Evolutionary conservation across 2,797 vertebrate species (phyloP), one percentile per base, ranked within the genome.

Genomic region (Takifugu rubripes): DNA sequence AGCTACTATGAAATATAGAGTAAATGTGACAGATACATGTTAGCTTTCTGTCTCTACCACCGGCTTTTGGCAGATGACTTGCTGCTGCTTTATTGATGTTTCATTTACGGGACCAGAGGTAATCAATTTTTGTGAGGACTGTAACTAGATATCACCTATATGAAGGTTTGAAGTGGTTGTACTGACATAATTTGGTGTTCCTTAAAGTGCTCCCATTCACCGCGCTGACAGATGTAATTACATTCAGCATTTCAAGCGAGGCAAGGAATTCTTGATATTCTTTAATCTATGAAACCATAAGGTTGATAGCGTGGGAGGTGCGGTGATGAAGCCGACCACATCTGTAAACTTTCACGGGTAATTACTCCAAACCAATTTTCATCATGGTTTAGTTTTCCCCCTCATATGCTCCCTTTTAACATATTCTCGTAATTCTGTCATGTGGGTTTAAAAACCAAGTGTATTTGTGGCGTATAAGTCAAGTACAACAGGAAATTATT

Each of bases 41-140:
- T 31, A 3, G 42, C 48, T 52, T 47, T 71, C 29, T 74, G 66
- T 74, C 80, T 82, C 56, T 59, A 27, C 70, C 74, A 47, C 44
- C 12, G 12, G 57, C 64, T 65, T 48, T 64, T 29, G 46, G 42
- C 12, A 49, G 29, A 59, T 25, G 54, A 63, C 52, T 68, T 49
- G 31, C 68, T 47, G 49, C 49, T 55, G 51, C 48, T 24, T 72
- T 79, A 70, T 72, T 76, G 70, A 59, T 67, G 48, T 63, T 68
- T 73, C 55, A 70, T 56, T 57, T 79, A 71, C 64, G 68, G 68
- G 75, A 70, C 10, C 31, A 10, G 8, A 40, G 33, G 5, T 12
- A 42, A 17, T 15, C 29, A 78, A 82, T 71, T 66, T 58, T 29
- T 59, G 17, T 27, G 50, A 67, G 68, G 44, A 33, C 6, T 65